These are phyloP conservation scores for Pseudochirops cupreus DNA, from an alignment of 2,797 vertebrate species.

Conservation along the genomic window DNA sequence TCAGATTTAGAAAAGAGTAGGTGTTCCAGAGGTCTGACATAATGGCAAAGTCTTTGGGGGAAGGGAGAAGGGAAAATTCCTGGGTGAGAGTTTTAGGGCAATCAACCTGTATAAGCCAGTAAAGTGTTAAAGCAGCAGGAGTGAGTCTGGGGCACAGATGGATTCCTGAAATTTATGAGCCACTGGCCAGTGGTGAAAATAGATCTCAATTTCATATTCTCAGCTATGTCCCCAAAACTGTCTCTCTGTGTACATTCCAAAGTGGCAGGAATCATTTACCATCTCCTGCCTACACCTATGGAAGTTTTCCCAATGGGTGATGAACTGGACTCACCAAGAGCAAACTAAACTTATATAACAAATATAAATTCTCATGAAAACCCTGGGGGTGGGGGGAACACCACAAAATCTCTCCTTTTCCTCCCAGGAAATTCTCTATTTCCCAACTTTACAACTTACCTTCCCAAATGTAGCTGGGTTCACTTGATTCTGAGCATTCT, in stretches of 20 bases:
- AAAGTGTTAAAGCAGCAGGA: neutral
- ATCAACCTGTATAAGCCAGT: neutral
- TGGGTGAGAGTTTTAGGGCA: neutral
- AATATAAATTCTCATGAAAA: neutral
- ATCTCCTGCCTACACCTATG: neutral
- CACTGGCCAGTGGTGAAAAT: neutral
- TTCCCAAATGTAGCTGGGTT: slow-evolving; percentile 84
- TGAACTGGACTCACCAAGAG: neutral
- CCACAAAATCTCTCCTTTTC: neutral
- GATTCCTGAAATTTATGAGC: neutral
- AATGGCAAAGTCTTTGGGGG: neutral
- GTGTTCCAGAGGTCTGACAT: neutral
- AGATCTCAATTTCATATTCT: neutral
- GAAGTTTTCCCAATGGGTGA: neutral
- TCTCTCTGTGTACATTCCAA: neutral
- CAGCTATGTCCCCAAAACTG: neutral
- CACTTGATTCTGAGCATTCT: slow-evolving; percentile 73
- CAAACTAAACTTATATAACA: neutral
- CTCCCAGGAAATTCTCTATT: neutral
- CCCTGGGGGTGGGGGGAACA: neutral
- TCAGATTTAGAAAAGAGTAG: neutral
- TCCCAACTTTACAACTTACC: slow-evolving; percentile 65
- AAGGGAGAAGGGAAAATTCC: neutral
- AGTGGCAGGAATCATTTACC: neutral
- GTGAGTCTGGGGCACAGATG: neutral